Evolutionary conservation across 1,140 invertebrate genomes (phyloP).

Genomic region (Diabrotica undecimpunctata): DNA sequence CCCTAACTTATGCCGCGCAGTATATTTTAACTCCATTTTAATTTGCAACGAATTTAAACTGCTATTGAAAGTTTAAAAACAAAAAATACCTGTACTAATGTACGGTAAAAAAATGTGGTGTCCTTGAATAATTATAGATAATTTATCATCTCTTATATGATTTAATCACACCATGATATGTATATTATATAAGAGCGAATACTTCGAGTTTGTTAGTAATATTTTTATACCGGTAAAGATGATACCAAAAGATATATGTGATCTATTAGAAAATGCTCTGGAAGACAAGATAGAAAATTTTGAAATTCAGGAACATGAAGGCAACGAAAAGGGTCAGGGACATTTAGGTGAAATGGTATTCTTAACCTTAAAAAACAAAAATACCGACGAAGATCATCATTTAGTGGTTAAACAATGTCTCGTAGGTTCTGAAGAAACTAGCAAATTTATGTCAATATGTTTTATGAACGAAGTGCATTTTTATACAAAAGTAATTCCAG

Average conservation of each 20-base stretch:
- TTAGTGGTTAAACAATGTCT: slow-evolving; percentile 9
- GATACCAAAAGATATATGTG: background rate
- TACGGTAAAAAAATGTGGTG: too few relatives aligned
- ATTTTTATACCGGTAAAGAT: background rate
- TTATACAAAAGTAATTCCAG: slow-evolving; percentile 4
- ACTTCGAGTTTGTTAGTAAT: too few relatives aligned
- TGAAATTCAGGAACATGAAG: background rate
- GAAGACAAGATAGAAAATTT: slow-evolving; percentile 7
- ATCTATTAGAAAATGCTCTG: background rate
- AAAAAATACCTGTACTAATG: too few relatives aligned
- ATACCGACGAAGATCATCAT: background rate
- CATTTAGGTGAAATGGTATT: slow-evolving; percentile 6
- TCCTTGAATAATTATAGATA: too few relatives aligned
- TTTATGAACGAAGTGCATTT: slow-evolving; percentile 14
- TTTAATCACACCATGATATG: too few relatives aligned
- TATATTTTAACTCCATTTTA: too few relatives aligned
- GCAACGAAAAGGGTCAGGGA: slow-evolving; percentile 8
- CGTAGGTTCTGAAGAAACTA: background rate
- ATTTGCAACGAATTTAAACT: too few relatives aligned
- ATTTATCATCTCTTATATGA: too few relatives aligned
- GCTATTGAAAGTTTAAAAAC: too few relatives aligned
- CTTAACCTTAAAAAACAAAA: slow-evolving; percentile 5
- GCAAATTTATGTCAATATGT: background rate
- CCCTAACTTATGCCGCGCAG: too few relatives aligned
- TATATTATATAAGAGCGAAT: too few relatives aligned